Percentiles rank a stretch among this genome's conserved stretches.
phyloP scores from a whole-genome alignment of 2,888 invertebrate species.

The Ornithoptera priamus region DNA sequence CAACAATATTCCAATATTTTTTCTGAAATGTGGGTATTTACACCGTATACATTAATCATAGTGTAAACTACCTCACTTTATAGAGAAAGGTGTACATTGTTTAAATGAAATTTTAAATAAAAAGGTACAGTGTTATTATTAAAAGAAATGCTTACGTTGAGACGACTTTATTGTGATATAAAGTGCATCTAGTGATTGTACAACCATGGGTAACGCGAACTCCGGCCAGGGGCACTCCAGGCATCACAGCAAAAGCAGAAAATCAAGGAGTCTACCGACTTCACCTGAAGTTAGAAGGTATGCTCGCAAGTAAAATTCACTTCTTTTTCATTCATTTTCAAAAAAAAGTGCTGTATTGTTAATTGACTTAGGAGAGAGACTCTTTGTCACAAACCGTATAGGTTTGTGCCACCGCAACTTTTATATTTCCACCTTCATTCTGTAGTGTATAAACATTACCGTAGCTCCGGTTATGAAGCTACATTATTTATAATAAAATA shows the following conservation, averaged over 20 bases:
- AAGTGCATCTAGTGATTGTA: conserved; percentile 35
- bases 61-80: background rate
- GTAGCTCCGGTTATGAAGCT: too few species aligned
- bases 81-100: conserved; percentile 18
- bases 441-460: too few species aligned
- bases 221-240: conserved; percentile 65
- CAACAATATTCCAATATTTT: too few species aligned
- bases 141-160: conserved; percentile 34
- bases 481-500: too few species aligned
- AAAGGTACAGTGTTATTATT: conserved; percentile 26
- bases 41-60: background rate
- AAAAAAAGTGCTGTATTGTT: too few species aligned
- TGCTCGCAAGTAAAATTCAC: conserved; percentile 29
- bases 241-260: conserved; percentile 74
- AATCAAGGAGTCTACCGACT: conserved; percentile 87
- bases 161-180: conserved; percentile 32
- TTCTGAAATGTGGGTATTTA: conserved; percentile 10
- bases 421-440: too few species aligned
- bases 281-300: conserved; percentile 89
- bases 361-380: too few species aligned
- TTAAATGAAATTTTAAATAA: background rate
- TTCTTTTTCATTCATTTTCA: background rate
- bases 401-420: too few species aligned
- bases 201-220: conserved; percentile 70
- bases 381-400: too few species aligned